phyloP scores from a whole-genome alignment of 2,888 invertebrate genomes.

The Chaetogeoica ovagalla region DNA sequence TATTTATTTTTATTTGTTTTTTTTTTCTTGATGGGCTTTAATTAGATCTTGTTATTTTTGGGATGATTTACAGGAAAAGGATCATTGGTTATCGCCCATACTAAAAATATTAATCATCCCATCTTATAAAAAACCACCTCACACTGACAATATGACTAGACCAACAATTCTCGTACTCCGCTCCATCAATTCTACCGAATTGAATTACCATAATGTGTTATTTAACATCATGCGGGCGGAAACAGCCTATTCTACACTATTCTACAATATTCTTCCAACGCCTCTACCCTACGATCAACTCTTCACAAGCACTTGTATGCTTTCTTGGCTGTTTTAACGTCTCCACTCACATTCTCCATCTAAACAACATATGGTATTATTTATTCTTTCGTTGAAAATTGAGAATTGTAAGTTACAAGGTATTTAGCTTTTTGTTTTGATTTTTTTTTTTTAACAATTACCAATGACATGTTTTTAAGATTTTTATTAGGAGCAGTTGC shows the following conservation, averaged over 20 bases:
- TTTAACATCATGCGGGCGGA: constrained; percentile 49
- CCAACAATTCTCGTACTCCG: constrained; percentile 49
- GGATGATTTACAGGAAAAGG: constrained; percentile 55
- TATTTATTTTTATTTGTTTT: constrained; percentile 16
- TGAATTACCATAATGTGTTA: constrained; percentile 48
- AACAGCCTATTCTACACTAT: constrained; percentile 49
- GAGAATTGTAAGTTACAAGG: constrained; percentile 50
- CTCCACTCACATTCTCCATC: constrained; percentile 53
- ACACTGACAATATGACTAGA: constrained; percentile 49
- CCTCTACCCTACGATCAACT: constrained; percentile 53
- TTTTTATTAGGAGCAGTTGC: constrained; percentile 45
- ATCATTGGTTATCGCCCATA: constrained; percentile 53
- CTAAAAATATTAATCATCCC: constrained; percentile 52
- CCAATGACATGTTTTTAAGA: constrained; percentile 34
- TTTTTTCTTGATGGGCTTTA: constrained; percentile 43
- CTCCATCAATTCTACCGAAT: constrained; percentile 52
- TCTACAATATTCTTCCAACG: constrained; percentile 52
- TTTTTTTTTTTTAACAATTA: constrained; percentile 49
- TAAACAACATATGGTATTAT: constrained; percentile 50
- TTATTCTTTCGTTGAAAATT: constrained; percentile 50
- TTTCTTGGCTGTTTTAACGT: constrained; percentile 51
- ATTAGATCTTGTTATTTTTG: constrained; percentile 54
- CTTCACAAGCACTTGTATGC: constrained; percentile 50
- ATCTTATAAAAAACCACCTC: constrained; percentile 46
- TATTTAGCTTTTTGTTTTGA: constrained; percentile 51